Evolutionary conservation across 2,113 vertebrate species (phyloP).

Genomic region (Cepphus grylle): DNA sequence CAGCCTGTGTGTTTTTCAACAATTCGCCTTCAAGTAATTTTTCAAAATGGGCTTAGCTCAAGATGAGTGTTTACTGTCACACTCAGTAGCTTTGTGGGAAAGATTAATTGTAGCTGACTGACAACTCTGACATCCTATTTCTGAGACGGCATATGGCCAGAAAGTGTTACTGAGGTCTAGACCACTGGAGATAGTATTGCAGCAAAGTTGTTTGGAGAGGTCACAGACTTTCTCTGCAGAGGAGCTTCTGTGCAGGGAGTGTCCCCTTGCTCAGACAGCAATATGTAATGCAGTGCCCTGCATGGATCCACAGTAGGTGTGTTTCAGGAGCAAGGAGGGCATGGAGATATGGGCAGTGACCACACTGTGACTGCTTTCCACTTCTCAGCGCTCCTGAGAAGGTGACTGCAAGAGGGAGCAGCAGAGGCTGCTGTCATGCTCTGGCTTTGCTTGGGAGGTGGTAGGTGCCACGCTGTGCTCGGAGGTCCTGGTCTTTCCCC

Average conservation of each 20-base stretch:
- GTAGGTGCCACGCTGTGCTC: neutral
- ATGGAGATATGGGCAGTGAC: neutral
- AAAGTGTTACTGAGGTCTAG: neutral
- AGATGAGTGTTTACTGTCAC: slow-evolving; percentile 6
- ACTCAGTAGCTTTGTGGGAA: neutral
- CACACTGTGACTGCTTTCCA: neutral
- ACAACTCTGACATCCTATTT: neutral
- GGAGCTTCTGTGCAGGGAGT: neutral
- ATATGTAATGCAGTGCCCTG: neutral
- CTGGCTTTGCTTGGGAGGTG: neutral
- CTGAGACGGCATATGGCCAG: neutral
- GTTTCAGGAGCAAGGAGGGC: neutral
- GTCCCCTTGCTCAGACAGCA: neutral
- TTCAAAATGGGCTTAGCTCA: neutral
- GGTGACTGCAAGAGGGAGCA: neutral
- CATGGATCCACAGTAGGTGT: rapidly evolving
- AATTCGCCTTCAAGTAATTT: slow-evolving; percentile 17
- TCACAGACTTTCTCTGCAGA: neutral
- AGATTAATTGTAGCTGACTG: neutral
- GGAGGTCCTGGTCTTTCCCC: neutral
- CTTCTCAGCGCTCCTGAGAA: neutral
- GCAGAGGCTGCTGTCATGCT: neutral
- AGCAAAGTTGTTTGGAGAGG: neutral
- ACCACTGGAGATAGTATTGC: neutral
- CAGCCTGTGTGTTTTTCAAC: neutral